A percentile compares a stretch with the other conserved stretches of the same genome.
Conservation (phyloP, 2,888 invertebrate species). For the Drosophila sordidapex region DNA sequence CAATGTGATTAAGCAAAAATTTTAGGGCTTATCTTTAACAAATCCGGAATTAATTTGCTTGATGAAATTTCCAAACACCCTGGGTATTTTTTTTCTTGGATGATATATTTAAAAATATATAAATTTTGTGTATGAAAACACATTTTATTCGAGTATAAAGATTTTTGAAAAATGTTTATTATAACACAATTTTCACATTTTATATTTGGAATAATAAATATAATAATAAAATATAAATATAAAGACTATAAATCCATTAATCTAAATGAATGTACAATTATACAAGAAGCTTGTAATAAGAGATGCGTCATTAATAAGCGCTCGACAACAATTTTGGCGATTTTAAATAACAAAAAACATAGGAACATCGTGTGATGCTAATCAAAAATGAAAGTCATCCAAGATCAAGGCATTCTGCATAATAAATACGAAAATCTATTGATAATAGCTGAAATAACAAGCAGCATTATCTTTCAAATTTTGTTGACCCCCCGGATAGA, state of each 20-base stretch:
- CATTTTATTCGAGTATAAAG: not conserved
- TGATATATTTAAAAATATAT: not conserved
- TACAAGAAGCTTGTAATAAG: constrained; percentile 2
- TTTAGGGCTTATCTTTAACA: constrained; percentile 29
- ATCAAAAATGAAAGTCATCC: constrained; percentile 68
- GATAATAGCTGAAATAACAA: constrained; percentile 64
- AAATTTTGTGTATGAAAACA: not conserved
- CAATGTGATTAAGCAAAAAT: constrained; percentile 35
- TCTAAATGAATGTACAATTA: not conserved
- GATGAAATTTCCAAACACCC: constrained; percentile 9
- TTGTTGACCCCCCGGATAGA: constrained; percentile 63
- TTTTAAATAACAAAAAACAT: constrained; percentile 46
- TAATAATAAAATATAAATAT: too few species aligned
- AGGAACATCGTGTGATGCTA: constrained; percentile 59
- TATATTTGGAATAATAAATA: too few species aligned
- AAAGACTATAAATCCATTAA: not conserved
- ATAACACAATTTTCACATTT: not conserved
- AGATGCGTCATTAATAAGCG: constrained; percentile 18
- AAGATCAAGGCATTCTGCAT: constrained; percentile 79
- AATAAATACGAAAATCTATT: constrained; percentile 55
- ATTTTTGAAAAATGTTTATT: not conserved
- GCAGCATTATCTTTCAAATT: constrained; percentile 64
- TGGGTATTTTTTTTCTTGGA: not conserved
- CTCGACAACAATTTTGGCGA: constrained; percentile 35
- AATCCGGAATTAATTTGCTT: constrained; percentile 5